Base-by-base conservation (phyloP, 2,797 vertebrate species). In the Rhyacichthys aspro region DNA sequence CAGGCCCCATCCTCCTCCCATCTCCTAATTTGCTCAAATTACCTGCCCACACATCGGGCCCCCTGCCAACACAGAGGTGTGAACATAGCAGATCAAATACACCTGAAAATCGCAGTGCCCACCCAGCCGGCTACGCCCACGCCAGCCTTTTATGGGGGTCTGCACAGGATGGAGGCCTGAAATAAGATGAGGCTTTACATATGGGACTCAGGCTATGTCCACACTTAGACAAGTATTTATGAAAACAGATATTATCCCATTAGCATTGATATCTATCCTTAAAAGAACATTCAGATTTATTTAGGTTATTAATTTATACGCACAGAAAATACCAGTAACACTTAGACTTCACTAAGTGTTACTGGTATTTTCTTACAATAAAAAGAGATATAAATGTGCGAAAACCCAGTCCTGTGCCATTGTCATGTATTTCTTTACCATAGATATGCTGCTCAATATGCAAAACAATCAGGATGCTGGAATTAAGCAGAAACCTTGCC, bases 1-100 rank as follows among this genome's bases (percentile, higher is more conserved):
- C 76, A 73, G 85, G 76, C 83, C 79, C 81, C 87, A 28, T 28
- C 23, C 23, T 28, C 23, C 23, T 28, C 23, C 23, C 23, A 86
- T 91, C 90, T 91, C 84, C 87, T 92, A 90, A 91, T 90, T 91
- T 86, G 81, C 87, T 92, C 88, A 69, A 85, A 86, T 93, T 91
- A 92, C 88, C 86, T 79, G 67, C 84, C 88, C 76, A 86, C 81
- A 72, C 89, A 72, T 14, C 16, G 67, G 79, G 69, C 62, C 70
- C 78, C 78, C 77, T 19, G 79, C 86, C 83, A 81, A 54, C 23
- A 42, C 71, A 6, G 82, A 86, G 86, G 88, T 88, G 88, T 86
- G 85, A 89, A 88, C 84, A 86, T 62, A 80, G 67, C 76, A 83
- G 85, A 92, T 92, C 88, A 84, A 87, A 91, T 86, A 66, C 90